Base-by-base conservation (phyloP, 2,888 invertebrate species). In the Spisula solida region DNA sequence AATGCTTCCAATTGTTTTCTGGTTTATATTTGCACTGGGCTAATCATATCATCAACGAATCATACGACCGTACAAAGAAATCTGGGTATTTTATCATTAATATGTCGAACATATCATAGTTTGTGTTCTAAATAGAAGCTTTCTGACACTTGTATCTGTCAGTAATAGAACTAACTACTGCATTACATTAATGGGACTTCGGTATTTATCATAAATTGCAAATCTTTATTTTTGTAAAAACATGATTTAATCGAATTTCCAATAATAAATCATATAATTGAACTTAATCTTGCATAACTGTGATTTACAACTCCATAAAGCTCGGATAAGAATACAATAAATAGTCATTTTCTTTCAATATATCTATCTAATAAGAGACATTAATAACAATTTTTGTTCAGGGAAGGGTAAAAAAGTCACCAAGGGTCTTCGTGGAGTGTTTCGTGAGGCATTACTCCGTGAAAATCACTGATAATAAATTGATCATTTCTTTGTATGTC, bases 191-290 rank as follows among this genome's bases (percentile, higher is more conserved):
- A 16, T 75, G 0, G 31, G 16, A 14, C 75, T 31, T 31, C 2
- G 31, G 75, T 75, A 14, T 75, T 14, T 25, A 75, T 16, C 18
- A 75, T 18, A 75, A 31, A 31, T 75, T 75, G 5, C 60, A 66
- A 75, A 18, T 31, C 16, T 16, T 34, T 34, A 14, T 34, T 31
- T 75, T 31, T 10, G 16, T 18, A 8, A 25, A 75, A 75, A 75
- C 18, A 31, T 75, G 75, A 75, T 75, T 75, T 75, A 75, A 75
- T 75, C 75, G 34, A 75, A 75, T 75, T 34, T 14, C 29, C 75
- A 34, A 75, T 75, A 31, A 75, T 75, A 75, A 75, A 34, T 75
- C 75, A 75, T 14, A 20, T 34, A 31, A 75, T 75, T 18, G 16
- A 25, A 66, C 60, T 12, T 66, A 66, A 66, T 66, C 25, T 66